These are phyloP conservation scores for Hirtodrosophila alboralis DNA, from an alignment of 2,888 invertebrate species.

Conservation along the genomic window DNA sequence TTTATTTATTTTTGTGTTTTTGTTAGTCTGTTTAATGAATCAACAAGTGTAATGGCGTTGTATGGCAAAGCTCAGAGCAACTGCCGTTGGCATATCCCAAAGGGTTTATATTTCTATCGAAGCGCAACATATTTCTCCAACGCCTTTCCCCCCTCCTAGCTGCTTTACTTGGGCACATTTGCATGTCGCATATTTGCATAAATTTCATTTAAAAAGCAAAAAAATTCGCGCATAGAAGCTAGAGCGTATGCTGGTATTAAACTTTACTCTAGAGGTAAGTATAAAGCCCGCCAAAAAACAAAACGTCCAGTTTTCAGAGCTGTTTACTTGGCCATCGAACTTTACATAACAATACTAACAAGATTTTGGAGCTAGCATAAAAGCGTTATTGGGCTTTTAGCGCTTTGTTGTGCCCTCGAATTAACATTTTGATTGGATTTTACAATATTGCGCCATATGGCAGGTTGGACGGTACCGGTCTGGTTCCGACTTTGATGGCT, in stretches of 20 bases:
- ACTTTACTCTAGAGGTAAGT: no score
- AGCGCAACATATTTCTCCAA: background rate
- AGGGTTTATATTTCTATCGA: conserved; percentile 17
- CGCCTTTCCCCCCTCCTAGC: conserved; percentile 1
- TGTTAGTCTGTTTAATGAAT: conserved; percentile 47
- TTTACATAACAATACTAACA: conserved; percentile 50
- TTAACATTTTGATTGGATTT: conserved; percentile 80
- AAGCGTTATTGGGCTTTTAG: conserved; percentile 30
- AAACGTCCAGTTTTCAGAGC: conserved; percentile 6
- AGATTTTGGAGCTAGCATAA: conserved; percentile 36
- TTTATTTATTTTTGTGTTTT: conserved; percentile 19
- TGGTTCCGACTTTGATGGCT: conserved; percentile 53
- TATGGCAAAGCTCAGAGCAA: conserved; percentile 8
- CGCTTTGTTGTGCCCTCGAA: conserved; percentile 47
- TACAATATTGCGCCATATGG: conserved; percentile 78
- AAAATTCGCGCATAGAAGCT: conserved; percentile 26
- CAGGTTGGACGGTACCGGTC: conserved; percentile 31
- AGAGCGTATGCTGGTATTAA: conserved; percentile 2
- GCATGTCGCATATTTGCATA: conserved; percentile 55
- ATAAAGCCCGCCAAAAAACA: background rate
- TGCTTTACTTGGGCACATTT: conserved; percentile 21
- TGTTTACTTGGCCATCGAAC: conserved; percentile 18
- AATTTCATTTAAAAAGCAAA: conserved; percentile 45
- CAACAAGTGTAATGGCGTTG: conserved; percentile 56
- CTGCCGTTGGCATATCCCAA: conserved; percentile 14